Evolutionary conservation across 2,113 vertebrate genomes (phyloP).

Genomic region (Carassius auratus): DNA sequence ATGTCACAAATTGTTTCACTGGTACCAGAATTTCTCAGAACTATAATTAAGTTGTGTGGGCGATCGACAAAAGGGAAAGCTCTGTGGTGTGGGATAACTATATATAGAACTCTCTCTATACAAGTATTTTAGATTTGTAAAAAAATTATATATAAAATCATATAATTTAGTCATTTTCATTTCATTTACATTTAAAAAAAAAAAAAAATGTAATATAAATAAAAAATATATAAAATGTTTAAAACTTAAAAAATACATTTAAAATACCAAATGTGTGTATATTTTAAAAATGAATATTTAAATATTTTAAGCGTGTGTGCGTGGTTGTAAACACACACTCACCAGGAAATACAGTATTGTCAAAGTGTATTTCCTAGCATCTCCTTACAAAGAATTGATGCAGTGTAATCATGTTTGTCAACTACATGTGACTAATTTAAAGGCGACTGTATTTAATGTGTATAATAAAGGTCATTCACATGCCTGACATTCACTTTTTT

Average conservation of each 20-base stretch:
- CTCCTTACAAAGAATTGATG: background rate
- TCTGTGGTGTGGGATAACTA: background rate
- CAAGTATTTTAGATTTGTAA: no score
- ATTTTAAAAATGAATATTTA: no score
- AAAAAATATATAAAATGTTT: no score
- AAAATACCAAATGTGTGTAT: no score
- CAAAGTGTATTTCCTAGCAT: background rate
- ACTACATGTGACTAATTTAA: background rate
- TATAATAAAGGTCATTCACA: background rate
- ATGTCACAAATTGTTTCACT: background rate
- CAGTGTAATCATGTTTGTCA: conserved; percentile 24
- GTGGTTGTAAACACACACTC: no score
- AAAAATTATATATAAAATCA: no score
- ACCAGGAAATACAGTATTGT: background rate
- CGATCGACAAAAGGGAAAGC: background rate
- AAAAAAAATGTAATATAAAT: no score
- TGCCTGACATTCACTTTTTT: no score
- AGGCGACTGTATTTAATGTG: background rate
- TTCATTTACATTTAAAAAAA: no score
- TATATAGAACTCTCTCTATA: background rate
- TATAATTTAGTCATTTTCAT: no score
- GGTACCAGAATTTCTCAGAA: conserved; percentile 24
- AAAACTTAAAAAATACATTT: no score
- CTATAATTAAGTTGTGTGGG: conserved; percentile 42
- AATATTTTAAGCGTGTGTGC: no score